Evolutionary conservation across 1,140 invertebrate species (phyloP).

Genomic region (Pectinophora gossypiella): DNA sequence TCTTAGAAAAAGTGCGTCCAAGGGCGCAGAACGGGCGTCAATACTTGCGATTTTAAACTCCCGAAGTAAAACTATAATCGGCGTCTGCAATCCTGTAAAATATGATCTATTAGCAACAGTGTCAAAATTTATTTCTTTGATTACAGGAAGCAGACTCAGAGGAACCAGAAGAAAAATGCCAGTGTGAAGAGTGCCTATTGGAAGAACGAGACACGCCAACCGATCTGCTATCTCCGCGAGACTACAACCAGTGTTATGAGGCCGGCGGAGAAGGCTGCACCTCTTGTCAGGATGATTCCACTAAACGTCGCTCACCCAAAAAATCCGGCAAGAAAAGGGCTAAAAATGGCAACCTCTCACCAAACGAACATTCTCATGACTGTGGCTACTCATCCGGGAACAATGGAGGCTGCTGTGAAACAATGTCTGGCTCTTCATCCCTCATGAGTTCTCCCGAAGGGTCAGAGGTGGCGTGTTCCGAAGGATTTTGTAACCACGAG

Average conservation of each 20-base stretch:
- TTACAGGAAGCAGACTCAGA: conserved; percentile 62
- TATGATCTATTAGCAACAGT: no score
- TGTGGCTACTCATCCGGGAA: conserved; percentile 89
- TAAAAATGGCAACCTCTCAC: conserved; percentile 75
- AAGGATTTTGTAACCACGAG: conserved; percentile 88
- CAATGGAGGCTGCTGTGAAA: conserved; percentile 81
- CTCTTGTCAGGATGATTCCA: conserved; percentile 53
- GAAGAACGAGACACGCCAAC: conserved; percentile 63
- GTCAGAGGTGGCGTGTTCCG: conserved; percentile 89
- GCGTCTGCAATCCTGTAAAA: no score
- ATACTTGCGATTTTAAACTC: no score
- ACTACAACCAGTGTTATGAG: conserved; percentile 45
- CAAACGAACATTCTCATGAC: conserved; percentile 79
- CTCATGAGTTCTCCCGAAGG: conserved; percentile 87
- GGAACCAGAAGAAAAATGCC: conserved; percentile 66
- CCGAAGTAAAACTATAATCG: no score
- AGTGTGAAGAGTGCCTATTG: conserved; percentile 62
- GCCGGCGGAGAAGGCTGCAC: conserved; percentile 48
- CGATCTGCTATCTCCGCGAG: conserved; percentile 49
- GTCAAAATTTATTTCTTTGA: no score
- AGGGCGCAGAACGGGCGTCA: no score
- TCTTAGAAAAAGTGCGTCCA: no score
- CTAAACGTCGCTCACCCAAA: conserved; percentile 44
- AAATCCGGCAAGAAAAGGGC: conserved; percentile 42
- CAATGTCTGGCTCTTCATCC: conserved; percentile 80